Conservation (phyloP, 2,797 vertebrate species). For the Phrynocephalus forsythii region DNA sequence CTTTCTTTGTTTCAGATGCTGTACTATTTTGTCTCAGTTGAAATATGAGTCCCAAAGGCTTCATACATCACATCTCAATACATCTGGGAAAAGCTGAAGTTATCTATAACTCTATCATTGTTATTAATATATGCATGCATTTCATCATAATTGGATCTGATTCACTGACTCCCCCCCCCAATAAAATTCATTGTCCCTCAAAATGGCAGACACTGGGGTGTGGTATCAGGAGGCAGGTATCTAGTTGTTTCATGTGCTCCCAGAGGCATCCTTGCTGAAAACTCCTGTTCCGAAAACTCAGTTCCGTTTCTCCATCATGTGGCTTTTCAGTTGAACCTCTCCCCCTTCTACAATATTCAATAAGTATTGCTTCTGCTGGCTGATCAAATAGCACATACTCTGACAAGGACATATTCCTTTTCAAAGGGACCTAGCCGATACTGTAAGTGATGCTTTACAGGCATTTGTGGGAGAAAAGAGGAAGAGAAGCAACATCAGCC, state of each 20-base stretch:
- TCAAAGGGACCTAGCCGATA: no score
- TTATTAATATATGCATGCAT: neutral
- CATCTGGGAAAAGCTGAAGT: neutral
- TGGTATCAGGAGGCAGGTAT: no score
- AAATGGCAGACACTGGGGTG: neutral
- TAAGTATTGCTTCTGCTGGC: no score
- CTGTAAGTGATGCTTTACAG: no score
- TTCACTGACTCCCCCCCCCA: neutral
- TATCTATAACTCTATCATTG: neutral
- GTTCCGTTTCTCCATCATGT: neutral
- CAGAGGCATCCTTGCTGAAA: neutral
- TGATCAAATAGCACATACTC: no score
- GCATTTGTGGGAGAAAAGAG: no score
- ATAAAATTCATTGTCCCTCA: neutral
- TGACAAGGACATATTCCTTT: no score
- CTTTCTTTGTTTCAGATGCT: constrained; percentile 9
- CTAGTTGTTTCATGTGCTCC: no score
- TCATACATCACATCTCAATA: neutral
- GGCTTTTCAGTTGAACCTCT: no score
- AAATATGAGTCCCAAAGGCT: neutral
- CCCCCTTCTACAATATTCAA: no score
- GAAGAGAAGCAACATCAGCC: no score
- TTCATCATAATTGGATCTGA: neutral
- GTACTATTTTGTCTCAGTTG: constrained; percentile 4
- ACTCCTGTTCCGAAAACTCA: neutral